Percentiles rank a stretch among this genome's conserved stretches.
These are phyloP conservation scores for Alligator mississippiensis DNA, from an alignment of 2,113 vertebrate species.

Conservation along the genomic window DNA sequence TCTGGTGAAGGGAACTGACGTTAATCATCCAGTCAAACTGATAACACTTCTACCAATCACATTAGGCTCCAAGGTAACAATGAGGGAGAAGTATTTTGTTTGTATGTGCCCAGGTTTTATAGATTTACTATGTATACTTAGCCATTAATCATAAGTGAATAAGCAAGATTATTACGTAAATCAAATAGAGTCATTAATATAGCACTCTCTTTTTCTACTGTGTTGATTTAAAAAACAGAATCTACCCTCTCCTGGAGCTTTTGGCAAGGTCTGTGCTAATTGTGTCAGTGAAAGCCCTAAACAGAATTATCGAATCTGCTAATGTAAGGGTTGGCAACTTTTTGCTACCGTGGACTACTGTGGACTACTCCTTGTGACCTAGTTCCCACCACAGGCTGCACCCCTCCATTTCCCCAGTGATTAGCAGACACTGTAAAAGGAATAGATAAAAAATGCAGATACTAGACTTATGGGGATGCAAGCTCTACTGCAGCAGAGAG, in stretches of 20 bases:
- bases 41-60: constrained; percentile 2
- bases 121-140: constrained; percentile 47
- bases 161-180: constrained; percentile 57
- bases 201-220: constrained; percentile 8
- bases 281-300: no score
- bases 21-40: neutral
- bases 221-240: constrained; percentile 71
- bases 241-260: neutral
- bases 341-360: no score
- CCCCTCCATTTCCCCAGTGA: no score
- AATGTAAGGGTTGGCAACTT: no score
- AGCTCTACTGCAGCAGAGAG: no score
- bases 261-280: no score
- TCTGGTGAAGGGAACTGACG: neutral
- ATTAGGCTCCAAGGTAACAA: constrained; percentile 17
- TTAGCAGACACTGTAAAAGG: no score
- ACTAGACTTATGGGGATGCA: no score
- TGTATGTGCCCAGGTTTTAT: constrained; percentile 5
- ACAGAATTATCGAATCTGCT: no score
- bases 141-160: constrained; percentile 66
- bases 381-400: no score
- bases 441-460: no score
- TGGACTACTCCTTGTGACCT: no score
- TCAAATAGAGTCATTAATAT: constrained; percentile 65
- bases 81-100: neutral